These are phyloP conservation scores for Drosophila mojavensis DNA, from an alignment of 1,140 invertebrate genomes.

Conservation along the genomic window DNA sequence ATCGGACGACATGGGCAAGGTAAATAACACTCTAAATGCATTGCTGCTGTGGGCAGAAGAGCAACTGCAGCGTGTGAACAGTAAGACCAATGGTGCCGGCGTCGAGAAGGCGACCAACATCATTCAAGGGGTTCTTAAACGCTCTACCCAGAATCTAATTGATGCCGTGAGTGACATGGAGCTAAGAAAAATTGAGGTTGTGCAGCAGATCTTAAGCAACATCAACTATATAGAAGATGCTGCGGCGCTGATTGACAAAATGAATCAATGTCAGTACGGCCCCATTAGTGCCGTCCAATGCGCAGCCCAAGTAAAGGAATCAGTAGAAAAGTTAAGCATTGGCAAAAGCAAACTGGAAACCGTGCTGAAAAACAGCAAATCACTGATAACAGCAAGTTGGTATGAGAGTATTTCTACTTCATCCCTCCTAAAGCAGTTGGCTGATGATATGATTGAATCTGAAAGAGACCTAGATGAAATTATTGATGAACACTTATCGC, in stretches of 20 bases:
- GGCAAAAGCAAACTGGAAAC: not conserved
- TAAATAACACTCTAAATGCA: not conserved
- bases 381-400: not conserved
- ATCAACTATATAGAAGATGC: conserved; percentile 8
- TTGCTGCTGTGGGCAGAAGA: conserved; percentile 33
- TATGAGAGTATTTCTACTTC: not conserved
- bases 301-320: not conserved
- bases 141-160: conserved; percentile 5
- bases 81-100: conserved; percentile 19
- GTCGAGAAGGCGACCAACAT: conserved; percentile 22
- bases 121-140: conserved; percentile 12
- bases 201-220: conserved; percentile 16
- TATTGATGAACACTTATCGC: not conserved
- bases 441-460: not conserved
- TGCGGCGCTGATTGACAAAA: not conserved
- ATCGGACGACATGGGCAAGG: not conserved
- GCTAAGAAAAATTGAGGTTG: not conserved
- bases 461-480: not conserved
- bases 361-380: not conserved
- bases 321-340: not conserved
- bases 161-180: conserved; percentile 25
- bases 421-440: not conserved
- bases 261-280: conserved; percentile 5
- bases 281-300: not conserved
- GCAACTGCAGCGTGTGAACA: conserved; percentile 44